These are phyloP conservation scores for Papilio elwesi DNA, from an alignment of 2,888 invertebrate species.

Conservation along the genomic window DNA sequence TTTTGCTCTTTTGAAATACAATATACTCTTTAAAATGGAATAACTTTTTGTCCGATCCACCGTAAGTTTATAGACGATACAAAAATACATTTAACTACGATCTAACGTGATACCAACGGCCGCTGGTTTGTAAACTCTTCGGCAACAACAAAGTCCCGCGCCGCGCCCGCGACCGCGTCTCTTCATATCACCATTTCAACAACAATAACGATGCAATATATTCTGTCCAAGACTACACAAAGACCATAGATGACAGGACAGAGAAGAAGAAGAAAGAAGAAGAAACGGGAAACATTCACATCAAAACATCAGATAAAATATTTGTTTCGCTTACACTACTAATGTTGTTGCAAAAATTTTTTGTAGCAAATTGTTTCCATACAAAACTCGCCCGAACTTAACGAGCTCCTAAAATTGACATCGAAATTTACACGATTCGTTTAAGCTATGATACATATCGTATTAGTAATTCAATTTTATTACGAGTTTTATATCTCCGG, in stretches of 20 bases:
- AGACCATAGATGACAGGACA: slow-evolving; percentile 47
- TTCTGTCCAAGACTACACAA: slow-evolving; percentile 35
- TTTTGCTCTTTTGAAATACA: slow-evolving; percentile 42
- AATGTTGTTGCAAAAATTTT: slow-evolving; percentile 75
- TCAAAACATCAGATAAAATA: slow-evolving; percentile 71
- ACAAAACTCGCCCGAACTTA: slow-evolving; percentile 69
- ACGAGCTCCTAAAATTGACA: slow-evolving; percentile 80
- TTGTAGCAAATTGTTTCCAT: slow-evolving; percentile 75
- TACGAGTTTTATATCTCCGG: slow-evolving; percentile 79
- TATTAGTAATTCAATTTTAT: slow-evolving; percentile 57
- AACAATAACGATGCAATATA: slow-evolving; percentile 56
- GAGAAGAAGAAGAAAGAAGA: slow-evolving; percentile 47
- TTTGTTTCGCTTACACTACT: slow-evolving; percentile 59
- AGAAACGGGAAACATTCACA: slow-evolving; percentile 57
- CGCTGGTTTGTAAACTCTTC: slow-evolving; percentile 53
- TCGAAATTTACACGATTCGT: slow-evolving; percentile 78
- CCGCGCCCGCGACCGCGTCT: slow-evolving; percentile 61
- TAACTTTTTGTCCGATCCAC: slow-evolving; percentile 68
- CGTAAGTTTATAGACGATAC: slow-evolving; percentile 65
- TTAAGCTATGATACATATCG: slow-evolving; percentile 78
- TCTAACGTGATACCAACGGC: slow-evolving; percentile 66
- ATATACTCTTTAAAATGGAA: slow-evolving; percentile 42
- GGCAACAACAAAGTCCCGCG: slow-evolving; percentile 51
- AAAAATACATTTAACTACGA: slow-evolving; percentile 80
- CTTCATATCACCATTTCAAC: slow-evolving; percentile 69